Percentiles rank a stretch among this genome's conserved stretches.
phyloP scores from a whole-genome alignment of 2,888 invertebrate species.

The Epirrhoe alternata region DNA sequence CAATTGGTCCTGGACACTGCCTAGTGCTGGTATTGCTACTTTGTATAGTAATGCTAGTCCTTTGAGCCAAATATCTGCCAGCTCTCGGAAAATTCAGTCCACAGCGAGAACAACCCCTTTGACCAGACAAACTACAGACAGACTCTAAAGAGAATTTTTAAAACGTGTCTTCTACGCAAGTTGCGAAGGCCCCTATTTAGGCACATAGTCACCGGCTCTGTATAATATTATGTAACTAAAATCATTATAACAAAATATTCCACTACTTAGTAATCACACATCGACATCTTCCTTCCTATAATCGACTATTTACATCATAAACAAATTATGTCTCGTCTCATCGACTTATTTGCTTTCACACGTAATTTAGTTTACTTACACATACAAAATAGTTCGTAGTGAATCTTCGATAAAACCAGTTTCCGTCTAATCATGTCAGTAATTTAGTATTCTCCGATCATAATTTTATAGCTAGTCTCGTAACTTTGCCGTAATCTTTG shows the following conservation, averaged over 20 bases:
- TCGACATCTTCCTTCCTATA: not conserved
- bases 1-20: no score
- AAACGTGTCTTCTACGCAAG: not conserved
- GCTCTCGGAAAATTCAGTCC: no score
- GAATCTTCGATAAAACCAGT: not conserved
- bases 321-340: not conserved
- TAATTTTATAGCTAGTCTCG: not conserved
- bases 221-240: not conserved
- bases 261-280: not conserved
- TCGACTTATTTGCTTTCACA: not conserved
- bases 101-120: no score
- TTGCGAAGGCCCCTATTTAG: not conserved
- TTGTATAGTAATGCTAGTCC: no score
- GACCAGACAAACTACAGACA: no score
- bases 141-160: no score
- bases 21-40: no score
- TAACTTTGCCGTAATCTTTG: not conserved
- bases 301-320: not conserved
- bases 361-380: not conserved
- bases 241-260: not conserved
- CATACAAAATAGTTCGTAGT: not conserved
- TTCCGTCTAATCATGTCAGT: constrained; percentile 2
- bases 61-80: no score
- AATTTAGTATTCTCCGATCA: not conserved
- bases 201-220: not conserved